Percentiles rank a stretch among this genome's conserved stretches.
Conservation (phyloP, 2,888 invertebrate genomes). For the Labia minor region DNA sequence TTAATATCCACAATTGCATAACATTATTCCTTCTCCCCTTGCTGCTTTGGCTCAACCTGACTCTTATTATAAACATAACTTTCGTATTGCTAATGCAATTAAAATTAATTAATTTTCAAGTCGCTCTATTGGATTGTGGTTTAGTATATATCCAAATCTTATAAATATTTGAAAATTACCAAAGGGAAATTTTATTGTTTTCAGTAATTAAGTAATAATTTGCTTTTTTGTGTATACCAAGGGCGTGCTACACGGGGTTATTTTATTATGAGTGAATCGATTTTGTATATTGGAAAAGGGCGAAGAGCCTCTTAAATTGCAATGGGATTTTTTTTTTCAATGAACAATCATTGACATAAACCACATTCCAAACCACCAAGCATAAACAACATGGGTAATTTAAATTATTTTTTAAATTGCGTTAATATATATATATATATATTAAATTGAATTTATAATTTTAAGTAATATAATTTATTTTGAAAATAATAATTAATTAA, state of each 20-base stretch:
- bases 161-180: not conserved
- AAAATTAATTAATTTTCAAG: slow-evolving; percentile 1
- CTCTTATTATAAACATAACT: not conserved
- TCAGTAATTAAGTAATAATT: slow-evolving; percentile 13
- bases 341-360: too few relatives aligned
- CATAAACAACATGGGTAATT: too few relatives aligned
- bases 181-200: not conserved
- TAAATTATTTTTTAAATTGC: too few relatives aligned
- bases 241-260: not conserved
- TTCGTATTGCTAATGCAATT: not conserved
- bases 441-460: too few relatives aligned
- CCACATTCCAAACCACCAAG: too few relatives aligned
- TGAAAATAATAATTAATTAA: too few relatives aligned
- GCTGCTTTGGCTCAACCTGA: not conserved
- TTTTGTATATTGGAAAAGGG: slow-evolving; percentile 5
- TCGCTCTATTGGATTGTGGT: not conserved
- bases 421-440: too few relatives aligned
- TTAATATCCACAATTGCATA: not conserved
- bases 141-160: not conserved
- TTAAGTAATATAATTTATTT: too few relatives aligned
- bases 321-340: too few relatives aligned
- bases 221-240: slow-evolving; percentile 1
- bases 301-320: too few relatives aligned
- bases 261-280: not conserved
- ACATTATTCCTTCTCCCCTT: not conserved